Conservation (phyloP, 2,797 vertebrate species). For the Adelosebastes latens region DNA sequence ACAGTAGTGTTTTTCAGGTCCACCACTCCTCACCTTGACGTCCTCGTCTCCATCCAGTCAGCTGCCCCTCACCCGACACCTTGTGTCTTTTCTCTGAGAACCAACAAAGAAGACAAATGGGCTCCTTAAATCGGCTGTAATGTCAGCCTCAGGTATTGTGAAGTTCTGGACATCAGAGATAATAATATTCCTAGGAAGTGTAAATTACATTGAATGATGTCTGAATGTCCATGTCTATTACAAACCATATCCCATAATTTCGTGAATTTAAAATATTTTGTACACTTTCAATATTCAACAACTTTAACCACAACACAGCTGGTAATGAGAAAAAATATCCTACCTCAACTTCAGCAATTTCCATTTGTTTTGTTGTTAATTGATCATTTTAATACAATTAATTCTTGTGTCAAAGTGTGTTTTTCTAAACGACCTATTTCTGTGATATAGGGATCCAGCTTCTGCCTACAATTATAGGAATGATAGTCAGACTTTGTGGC, state of each 20-base stretch:
- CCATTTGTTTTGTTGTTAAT: background rate
- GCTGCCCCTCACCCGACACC: too few relatives aligned
- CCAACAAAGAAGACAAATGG: background rate
- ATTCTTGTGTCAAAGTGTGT: background rate
- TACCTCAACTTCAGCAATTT: background rate
- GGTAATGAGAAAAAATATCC: background rate
- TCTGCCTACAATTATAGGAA: background rate
- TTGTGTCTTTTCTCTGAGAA: background rate
- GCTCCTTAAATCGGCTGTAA: too few relatives aligned
- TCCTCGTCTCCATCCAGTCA: background rate
- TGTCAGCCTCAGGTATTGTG: too few relatives aligned
- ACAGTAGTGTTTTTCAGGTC: background rate
- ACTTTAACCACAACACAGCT: background rate
- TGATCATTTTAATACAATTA: background rate
- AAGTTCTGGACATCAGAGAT: too few relatives aligned
- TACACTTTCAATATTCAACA: background rate
- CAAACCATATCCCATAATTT: background rate
- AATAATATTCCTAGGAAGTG: too few relatives aligned
- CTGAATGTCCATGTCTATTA: background rate
- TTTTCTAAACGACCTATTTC: background rate
- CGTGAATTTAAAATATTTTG: background rate
- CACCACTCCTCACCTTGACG: background rate
- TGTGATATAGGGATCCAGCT: background rate
- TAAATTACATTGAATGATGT: too few relatives aligned
- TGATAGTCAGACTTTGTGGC: too few relatives aligned